Conservation (phyloP, 1,140 invertebrate genomes). For the Drosophila funebris region DNA sequence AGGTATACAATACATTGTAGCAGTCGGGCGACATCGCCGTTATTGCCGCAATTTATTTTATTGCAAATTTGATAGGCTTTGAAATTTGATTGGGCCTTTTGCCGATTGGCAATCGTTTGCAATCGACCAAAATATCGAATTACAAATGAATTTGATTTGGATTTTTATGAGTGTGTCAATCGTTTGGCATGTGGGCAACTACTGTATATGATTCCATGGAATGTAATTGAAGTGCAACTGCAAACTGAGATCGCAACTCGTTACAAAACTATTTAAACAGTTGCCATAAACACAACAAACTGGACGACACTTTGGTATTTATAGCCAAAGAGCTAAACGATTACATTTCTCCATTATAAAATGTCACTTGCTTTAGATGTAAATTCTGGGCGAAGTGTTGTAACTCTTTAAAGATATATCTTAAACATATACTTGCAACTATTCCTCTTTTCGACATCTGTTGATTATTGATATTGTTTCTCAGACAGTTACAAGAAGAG, state of each 20-base stretch:
- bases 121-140: constrained; percentile 67
- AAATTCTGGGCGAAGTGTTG: neutral
- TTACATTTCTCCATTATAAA: neutral
- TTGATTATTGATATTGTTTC: too few relatives aligned
- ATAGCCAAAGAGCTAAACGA: neutral
- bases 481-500: too few relatives aligned
- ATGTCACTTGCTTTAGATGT: neutral
- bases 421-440: too few relatives aligned
- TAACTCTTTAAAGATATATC: too few relatives aligned
- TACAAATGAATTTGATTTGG: constrained; percentile 66
- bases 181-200: constrained; percentile 12
- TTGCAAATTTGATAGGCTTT: constrained; percentile 75
- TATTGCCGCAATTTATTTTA: constrained; percentile 77
- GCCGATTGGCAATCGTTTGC: constrained; percentile 38
- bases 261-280: constrained; percentile 28
- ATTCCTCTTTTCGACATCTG: too few relatives aligned
- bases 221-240: constrained; percentile 24
- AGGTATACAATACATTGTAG: constrained; percentile 54
- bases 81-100: constrained; percentile 67
- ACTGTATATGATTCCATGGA: constrained; percentile 28
- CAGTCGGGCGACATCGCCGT: constrained; percentile 42
- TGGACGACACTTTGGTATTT: neutral
- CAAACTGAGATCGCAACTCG: constrained; percentile 11
- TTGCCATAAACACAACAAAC: constrained; percentile 2
- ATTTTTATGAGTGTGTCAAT: constrained; percentile 52